Conservation (phyloP, 2,888 invertebrate genomes). For the Ophion costatus region DNA sequence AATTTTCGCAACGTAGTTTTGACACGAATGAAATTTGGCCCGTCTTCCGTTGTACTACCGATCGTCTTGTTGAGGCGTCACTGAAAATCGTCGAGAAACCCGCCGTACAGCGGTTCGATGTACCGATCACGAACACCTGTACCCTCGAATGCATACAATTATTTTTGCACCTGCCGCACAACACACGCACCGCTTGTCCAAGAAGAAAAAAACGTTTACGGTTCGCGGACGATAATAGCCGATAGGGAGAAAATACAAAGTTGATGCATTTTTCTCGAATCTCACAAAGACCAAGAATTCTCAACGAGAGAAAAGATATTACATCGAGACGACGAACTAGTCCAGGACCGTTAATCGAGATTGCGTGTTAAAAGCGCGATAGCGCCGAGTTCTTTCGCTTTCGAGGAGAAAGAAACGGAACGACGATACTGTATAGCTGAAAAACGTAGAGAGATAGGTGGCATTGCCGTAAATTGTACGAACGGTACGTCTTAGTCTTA, state of each 20-base stretch:
- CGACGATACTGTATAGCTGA: not conserved
- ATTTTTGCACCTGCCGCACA: slow-evolving; percentile 56
- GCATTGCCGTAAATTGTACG: slow-evolving; percentile 16
- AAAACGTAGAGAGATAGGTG: not conserved
- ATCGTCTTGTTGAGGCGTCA: slow-evolving; percentile 8
- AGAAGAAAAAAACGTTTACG: not conserved
- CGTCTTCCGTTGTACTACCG: not conserved
- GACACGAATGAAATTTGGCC: slow-evolving; percentile 16
- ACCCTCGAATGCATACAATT: slow-evolving; percentile 26
- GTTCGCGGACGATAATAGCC: not conserved
- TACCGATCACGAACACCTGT: not conserved
- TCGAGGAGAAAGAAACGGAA: not conserved
- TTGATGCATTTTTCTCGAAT: not conserved
- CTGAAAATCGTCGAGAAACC: not conserved
- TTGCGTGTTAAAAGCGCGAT: slow-evolving; percentile 3
- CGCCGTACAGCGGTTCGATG: not conserved
- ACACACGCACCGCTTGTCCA: slow-evolving; percentile 66
- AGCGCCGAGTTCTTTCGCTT: slow-evolving; percentile 4
- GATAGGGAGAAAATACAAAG: not conserved
- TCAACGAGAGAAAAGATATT: slow-evolving; percentile 8
- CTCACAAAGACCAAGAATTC: not conserved
- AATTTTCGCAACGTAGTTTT: not conserved
- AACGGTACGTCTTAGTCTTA: slow-evolving; percentile 34
- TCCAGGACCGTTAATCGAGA: slow-evolving; percentile 32
- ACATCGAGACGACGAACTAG: slow-evolving; percentile 29